Percentiles rank a stretch among this genome's conserved stretches.
These are phyloP conservation scores for Prunella strophiata DNA, from an alignment of 2,797 vertebrate genomes.

Conservation along the genomic window DNA sequence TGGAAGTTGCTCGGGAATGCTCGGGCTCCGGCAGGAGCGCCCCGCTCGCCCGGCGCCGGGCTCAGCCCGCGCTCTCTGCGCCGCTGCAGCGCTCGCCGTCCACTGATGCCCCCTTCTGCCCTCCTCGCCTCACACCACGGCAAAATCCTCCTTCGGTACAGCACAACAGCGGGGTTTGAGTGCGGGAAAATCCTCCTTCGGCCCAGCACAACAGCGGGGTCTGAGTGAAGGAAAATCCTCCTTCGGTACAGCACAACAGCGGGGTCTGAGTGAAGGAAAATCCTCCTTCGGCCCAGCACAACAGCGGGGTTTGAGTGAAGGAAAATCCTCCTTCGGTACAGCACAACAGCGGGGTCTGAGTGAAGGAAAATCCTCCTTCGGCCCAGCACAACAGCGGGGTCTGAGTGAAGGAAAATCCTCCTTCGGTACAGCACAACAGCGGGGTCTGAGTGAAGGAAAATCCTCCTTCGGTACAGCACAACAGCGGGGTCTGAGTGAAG, in stretches of 20 bases:
- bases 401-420: too few species aligned
- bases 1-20: not conserved
- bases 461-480: not conserved
- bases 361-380: not conserved
- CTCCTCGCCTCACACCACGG: not conserved
- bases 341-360: too few species aligned
- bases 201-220: too few species aligned
- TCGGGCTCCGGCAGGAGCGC: not conserved
- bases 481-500: too few species aligned
- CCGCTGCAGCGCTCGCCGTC: not conserved
- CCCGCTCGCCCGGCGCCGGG: accelerated
- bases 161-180: too few species aligned
- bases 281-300: too few species aligned
- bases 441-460: not conserved
- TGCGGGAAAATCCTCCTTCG: too few species aligned
- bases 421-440: too few species aligned
- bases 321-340: not conserved
- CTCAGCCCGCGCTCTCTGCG: not conserved
- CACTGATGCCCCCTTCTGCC: slow-evolving; percentile 65
- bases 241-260: too few species aligned
- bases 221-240: too few species aligned
- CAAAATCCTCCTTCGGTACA: not conserved
- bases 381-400: accelerated
- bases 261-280: too few species aligned
- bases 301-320: accelerated